These are phyloP conservation scores for Stratiomys singularior DNA, from an alignment of 2,888 invertebrate genomes.

Conservation along the genomic window DNA sequence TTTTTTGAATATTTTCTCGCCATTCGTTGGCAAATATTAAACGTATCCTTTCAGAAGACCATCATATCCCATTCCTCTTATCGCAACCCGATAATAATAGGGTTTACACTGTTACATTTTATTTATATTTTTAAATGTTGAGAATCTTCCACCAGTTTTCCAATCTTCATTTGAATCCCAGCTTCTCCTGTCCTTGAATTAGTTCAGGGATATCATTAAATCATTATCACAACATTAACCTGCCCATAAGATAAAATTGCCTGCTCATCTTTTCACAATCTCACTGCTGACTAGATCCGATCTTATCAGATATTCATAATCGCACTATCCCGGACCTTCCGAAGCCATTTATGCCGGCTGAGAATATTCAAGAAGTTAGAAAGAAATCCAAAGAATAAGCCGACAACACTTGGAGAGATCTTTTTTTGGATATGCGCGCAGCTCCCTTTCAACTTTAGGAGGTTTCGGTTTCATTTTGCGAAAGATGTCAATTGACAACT, in stretches of 20 bases:
- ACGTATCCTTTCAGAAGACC: too few species aligned
- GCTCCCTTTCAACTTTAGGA: background rate
- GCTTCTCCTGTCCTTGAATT: too few species aligned
- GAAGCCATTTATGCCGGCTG: background rate
- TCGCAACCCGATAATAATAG: too few species aligned
- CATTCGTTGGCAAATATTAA: too few species aligned
- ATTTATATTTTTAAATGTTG: too few species aligned
- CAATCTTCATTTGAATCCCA: too few species aligned
- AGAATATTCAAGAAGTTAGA: constrained; percentile 21
- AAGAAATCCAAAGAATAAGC: constrained; percentile 42
- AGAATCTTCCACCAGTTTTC: too few species aligned
- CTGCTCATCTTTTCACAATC: background rate
- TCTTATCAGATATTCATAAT: background rate
- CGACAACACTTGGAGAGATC: constrained; percentile 36
- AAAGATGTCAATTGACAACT: constrained; percentile 55
- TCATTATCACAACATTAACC: background rate
- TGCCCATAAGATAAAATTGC: background rate
- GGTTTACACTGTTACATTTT: too few species aligned
- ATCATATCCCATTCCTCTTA: too few species aligned
- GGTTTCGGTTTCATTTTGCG: constrained; percentile 41
- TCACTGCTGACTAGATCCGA: background rate
- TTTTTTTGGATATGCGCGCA: background rate
- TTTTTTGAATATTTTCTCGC: too few species aligned
- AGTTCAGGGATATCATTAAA: background rate
- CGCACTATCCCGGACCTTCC: background rate